These are phyloP conservation scores for Andrena flavipes DNA, from an alignment of 2,888 invertebrate genomes.

Conservation along the genomic window DNA sequence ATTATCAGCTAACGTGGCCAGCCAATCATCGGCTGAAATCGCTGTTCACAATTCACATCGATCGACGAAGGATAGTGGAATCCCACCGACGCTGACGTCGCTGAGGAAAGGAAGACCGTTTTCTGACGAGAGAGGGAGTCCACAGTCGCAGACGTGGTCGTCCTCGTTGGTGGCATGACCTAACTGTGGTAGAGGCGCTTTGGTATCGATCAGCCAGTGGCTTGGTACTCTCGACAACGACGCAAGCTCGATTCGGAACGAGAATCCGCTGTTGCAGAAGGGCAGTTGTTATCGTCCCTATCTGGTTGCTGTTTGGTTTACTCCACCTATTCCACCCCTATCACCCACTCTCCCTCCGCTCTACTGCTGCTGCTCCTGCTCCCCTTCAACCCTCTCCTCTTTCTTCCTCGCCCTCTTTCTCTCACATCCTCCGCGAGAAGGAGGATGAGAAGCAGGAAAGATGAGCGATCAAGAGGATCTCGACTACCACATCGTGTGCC, in stretches of 20 bases:
- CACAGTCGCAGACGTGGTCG: conserved; percentile 1
- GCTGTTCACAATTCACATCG: conserved; percentile 6
- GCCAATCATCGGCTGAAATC: neutral
- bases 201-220: conserved; percentile 59
- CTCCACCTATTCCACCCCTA: neutral
- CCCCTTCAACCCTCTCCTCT: conserved; percentile 6
- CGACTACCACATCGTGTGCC: conserved; percentile 89
- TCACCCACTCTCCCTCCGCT: neutral
- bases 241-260: conserved; percentile 58
- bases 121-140: neutral
- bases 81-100: neutral
- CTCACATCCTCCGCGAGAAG: conserved; percentile 50
- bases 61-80: neutral
- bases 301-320: conserved; percentile 5
- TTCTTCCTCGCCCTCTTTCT: conserved; percentile 31
- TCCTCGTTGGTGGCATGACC: conserved; percentile 34
- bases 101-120: conserved; percentile 7
- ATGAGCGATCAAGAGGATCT: conserved; percentile 85
- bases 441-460: conserved; percentile 61
- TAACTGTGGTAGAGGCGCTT: conserved; percentile 35
- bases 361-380: neutral
- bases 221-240: conserved; percentile 42
- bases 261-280: conserved; percentile 43
- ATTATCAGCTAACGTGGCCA: neutral
- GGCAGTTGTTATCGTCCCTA: conserved; percentile 46